Percentiles rank a stretch among this genome's conserved stretches.
Evolutionary conservation across 2,888 invertebrate species (phyloP).

Genomic region (Euphydryas editha): DNA sequence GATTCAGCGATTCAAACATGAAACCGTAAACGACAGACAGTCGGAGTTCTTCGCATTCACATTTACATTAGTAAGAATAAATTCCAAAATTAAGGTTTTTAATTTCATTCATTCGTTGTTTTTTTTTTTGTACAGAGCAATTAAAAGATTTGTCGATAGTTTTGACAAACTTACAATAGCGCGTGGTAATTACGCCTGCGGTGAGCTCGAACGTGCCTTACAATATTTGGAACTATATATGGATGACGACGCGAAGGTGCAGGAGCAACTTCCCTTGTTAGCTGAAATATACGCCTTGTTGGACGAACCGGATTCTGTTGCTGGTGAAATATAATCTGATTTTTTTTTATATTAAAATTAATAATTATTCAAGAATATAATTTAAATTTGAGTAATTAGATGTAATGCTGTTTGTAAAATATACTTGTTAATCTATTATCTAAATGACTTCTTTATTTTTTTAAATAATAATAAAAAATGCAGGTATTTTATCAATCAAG

Average conservation of each 20-base stretch:
- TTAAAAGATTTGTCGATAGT: conserved; percentile 67
- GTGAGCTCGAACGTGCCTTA: conserved; percentile 89
- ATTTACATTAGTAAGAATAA: no score
- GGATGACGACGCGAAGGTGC: conserved; percentile 80
- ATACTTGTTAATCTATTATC: no score
- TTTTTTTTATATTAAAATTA: background rate
- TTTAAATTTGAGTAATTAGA: no score
- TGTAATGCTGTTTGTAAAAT: no score
- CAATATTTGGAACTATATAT: conserved; percentile 90
- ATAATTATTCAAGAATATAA: no score
- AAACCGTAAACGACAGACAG: no score
- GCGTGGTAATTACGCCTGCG: conserved; percentile 88
- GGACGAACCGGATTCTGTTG: conserved; percentile 95
- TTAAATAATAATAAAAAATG: no score
- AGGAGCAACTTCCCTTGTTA: conserved; percentile 85
- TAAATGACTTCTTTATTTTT: no score
- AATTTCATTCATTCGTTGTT: no score
- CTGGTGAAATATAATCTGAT: conserved; percentile 78
- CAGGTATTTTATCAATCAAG: conserved; percentile 88
- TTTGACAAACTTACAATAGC: conserved; percentile 88
- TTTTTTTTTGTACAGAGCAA: conserved; percentile 59
- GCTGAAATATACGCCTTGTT: conserved; percentile 93
- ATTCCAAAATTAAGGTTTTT: no score
- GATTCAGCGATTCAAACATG: no score
- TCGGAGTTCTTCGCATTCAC: no score